Conservation (phyloP, 2,113 vertebrate species). For the Burhinus oedicnemus region DNA sequence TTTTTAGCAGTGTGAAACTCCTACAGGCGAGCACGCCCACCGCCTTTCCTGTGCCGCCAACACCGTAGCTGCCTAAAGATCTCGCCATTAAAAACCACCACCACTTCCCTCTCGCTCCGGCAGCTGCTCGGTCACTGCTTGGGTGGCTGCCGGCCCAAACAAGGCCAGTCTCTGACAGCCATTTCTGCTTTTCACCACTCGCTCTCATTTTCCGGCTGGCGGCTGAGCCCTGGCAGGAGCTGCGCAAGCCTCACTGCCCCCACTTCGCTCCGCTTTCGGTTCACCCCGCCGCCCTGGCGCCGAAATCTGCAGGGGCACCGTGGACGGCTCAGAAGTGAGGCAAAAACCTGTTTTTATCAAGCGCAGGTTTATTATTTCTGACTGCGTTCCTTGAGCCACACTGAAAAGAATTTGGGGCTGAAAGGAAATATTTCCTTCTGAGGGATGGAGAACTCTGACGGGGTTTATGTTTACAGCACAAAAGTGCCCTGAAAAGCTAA, state of each 20-base stretch:
- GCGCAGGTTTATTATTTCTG: background rate
- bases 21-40: accelerated
- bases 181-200: background rate
- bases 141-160: background rate
- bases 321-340: background rate
- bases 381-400: background rate
- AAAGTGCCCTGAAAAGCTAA: background rate
- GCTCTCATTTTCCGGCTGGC: background rate
- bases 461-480: background rate
- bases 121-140: background rate
- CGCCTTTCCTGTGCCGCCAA: background rate
- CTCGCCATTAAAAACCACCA: background rate
- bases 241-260: background rate
- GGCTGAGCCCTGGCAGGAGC: background rate
- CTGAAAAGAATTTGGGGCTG: background rate
- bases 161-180: background rate
- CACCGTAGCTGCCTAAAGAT: background rate
- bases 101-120: background rate
- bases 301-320: background rate
- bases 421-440: background rate
- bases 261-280: accelerated
- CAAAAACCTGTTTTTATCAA: background rate
- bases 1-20: background rate
- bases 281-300: accelerated
- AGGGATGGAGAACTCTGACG: background rate